Conservation (phyloP, 2,113 vertebrate genomes). For the Phalacrocorax aristotelis region DNA sequence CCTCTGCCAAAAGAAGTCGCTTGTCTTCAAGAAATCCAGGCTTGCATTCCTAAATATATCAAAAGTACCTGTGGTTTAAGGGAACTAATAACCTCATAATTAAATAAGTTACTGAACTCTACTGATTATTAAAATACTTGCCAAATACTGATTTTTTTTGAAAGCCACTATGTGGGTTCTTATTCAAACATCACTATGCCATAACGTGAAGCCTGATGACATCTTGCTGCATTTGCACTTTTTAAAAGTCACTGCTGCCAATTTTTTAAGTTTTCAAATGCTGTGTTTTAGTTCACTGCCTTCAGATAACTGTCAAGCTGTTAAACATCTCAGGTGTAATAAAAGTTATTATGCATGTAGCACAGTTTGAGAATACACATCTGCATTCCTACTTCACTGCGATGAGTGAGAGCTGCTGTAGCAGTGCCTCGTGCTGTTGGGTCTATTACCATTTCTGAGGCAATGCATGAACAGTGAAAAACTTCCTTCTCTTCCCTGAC, state of each 20-base stretch:
- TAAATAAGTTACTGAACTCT: neutral
- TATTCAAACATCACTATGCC: neutral
- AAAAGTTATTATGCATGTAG: neutral
- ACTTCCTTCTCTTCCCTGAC: neutral
- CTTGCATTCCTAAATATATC: conserved; percentile 73
- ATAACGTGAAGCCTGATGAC: neutral
- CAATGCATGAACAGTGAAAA: neutral
- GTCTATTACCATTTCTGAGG: neutral
- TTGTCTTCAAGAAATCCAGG: conserved; percentile 47
- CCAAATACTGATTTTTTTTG: neutral
- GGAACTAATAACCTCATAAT: neutral
- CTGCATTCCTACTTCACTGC: neutral
- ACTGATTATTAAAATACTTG: neutral
- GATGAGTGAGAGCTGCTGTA: neutral
- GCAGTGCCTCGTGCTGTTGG: neutral
- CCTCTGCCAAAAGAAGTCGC: conserved; percentile 21
- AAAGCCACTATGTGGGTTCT: neutral
- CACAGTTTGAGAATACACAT: neutral
- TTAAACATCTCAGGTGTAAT: neutral
- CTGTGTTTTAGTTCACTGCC: neutral
- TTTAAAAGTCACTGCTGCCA: neutral
- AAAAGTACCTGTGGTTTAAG: neutral
- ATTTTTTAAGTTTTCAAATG: neutral
- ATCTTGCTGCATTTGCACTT: neutral
- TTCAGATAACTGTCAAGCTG: neutral